phyloP scores from a whole-genome alignment of 2,888 invertebrate species.

The Dermolepida albohirtum region DNA sequence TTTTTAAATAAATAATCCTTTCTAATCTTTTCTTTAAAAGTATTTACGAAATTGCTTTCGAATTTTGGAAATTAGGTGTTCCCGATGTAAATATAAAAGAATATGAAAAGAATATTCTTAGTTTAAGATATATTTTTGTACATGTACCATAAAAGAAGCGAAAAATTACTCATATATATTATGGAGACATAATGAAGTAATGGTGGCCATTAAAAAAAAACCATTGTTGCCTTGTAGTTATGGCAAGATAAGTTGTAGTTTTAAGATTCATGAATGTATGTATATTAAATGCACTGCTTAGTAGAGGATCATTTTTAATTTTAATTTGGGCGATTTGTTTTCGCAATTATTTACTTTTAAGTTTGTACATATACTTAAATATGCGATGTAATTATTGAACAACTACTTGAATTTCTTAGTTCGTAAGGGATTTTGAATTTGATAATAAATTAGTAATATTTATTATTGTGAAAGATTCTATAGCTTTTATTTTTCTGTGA shows the following conservation, averaged over 20 bases:
- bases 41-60: no score
- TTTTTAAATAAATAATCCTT: no score
- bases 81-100: no score
- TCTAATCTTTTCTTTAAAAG: no score
- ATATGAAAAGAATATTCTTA: neutral
- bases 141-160: neutral
- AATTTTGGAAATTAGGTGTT: neutral
- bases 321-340: neutral
- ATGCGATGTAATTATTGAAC: no score
- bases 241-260: conserved; percentile 39
- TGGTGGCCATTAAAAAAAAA: conserved; percentile 41
- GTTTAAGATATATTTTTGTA: neutral
- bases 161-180: conserved; percentile 11
- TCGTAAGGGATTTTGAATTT: no score
- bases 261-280: conserved; percentile 11
- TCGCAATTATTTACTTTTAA: neutral
- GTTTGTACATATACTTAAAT: no score
- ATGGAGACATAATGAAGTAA: conserved; percentile 16
- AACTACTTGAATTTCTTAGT: no score
- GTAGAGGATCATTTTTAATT: conserved; percentile 11
- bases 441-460: no score
- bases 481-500: conserved; percentile 40
- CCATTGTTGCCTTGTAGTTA: conserved; percentile 46
- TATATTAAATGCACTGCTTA: conserved; percentile 38
- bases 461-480: neutral